phyloP scores from a whole-genome alignment of 2,113 vertebrate genomes.

The Nettapus auritus region DNA sequence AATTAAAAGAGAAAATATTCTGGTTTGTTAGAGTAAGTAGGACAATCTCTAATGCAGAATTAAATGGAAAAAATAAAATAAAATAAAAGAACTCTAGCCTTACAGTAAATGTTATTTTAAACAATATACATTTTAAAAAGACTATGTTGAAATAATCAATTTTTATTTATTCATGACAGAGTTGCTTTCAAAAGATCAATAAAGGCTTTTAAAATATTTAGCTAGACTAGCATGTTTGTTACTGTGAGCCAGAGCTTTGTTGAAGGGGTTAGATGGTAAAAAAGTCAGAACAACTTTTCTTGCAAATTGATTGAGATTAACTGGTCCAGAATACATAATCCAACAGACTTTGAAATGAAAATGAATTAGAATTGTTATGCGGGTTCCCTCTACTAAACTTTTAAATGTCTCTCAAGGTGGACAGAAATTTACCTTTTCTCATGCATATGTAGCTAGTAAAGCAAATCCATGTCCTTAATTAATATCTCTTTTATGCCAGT shows the following conservation, averaged over 20 bases:
- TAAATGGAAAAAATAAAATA: neutral
- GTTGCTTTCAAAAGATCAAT: neutral
- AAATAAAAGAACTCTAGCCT: neutral
- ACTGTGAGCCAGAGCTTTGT: neutral
- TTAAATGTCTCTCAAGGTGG: neutral
- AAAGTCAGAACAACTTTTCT: neutral
- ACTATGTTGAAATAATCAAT: neutral
- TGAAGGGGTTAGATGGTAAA: neutral
- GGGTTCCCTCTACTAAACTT: neutral
- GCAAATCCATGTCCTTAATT: neutral
- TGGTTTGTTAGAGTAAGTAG: neutral
- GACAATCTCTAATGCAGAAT: accelerated
- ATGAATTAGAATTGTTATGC: neutral
- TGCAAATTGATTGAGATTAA: neutral
- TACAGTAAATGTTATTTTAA: neutral
- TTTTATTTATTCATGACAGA: neutral
- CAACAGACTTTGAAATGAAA: neutral
- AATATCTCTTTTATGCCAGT: neutral
- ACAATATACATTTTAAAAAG: neutral
- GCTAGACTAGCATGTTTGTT: neutral
- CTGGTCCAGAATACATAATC: neutral
- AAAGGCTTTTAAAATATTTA: neutral
- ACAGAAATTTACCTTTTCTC: neutral
- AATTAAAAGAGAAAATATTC: neutral
- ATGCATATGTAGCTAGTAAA: neutral